Evolutionary conservation across 2,888 invertebrate genomes (phyloP), one percentile per base, ranked within the genome.

Genomic region (Aporophyla lueneburgensis): DNA sequence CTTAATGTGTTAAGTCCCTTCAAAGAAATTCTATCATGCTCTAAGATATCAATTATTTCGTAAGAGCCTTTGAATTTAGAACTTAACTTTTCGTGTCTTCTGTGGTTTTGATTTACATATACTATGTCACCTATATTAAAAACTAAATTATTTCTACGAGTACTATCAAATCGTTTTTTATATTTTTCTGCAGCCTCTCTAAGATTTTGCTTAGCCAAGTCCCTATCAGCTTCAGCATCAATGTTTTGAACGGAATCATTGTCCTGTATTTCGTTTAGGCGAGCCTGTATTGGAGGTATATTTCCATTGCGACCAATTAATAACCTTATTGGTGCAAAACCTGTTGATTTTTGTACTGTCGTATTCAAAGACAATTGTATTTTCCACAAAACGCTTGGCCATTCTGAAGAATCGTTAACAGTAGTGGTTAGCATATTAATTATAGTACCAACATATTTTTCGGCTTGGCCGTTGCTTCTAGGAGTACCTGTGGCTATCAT

Each of bases 401-500:
- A 68, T 54, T 68, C 67, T 68, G 67, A 68, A 12, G 54, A 54
- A 56, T 56, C 43, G 19, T 24, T 68, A 56, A 53, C 51, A 40
- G 51, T 58, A 27, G 72, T 58, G 46, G 46, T 72, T 24, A 72
- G 43, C 66, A 72, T 72, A 49, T 72, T 54, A 54, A 65, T 66
- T n/a, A 72, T 46, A 1, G 72, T 71, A 40, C 51, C 54, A 27
- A 71, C 63, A 63, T 71, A 71, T 49, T 62, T 63, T 49, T 72
- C 66, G 19, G n/a, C 86, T 33, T 85, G 85, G 0, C 84, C 83
- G 27, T 86, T 87, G 5, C 84, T 56, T 0, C 85, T 51, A 1
- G 85, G 87, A 0, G 82, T 85, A 40, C 86, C 87, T 0, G 49
- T 49, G 49, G 49, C 49, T 49, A 49, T 49, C 49, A 49, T 51